These are phyloP conservation scores for Drosophila repletoides DNA, from an alignment of 1,140 invertebrate genomes.

Conservation along the genomic window DNA sequence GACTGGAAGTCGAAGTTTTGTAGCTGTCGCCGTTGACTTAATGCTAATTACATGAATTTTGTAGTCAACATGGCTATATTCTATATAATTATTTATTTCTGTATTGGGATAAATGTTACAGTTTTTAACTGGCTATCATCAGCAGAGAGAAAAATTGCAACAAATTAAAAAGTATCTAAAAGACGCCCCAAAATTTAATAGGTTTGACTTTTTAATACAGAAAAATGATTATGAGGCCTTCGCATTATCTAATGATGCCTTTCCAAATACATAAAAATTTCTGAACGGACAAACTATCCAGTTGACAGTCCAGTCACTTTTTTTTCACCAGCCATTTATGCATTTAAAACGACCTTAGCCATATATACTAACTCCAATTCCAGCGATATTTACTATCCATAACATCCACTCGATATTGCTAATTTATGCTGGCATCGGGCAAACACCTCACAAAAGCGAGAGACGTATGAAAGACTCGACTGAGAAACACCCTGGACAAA, in stretches of 20 bases:
- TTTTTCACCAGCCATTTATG: neutral
- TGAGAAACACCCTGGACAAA: neutral
- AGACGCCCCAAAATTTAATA: too few relatives aligned
- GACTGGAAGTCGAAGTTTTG: conserved; percentile 63
- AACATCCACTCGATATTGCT: conserved; percentile 51
- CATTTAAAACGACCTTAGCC: conserved; percentile 10
- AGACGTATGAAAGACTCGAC: neutral
- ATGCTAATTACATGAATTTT: conserved; percentile 36
- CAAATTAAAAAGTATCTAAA: too few relatives aligned
- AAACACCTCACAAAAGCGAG: conserved; percentile 6
- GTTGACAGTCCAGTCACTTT: conserved; percentile 16
- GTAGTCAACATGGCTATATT: conserved; percentile 6
- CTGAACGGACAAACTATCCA: neutral
- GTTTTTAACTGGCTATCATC: too few relatives aligned
- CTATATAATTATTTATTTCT: conserved; percentile 15
- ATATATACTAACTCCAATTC: neutral
- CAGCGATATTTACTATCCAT: conserved; percentile 33
- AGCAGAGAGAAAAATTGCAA: too few relatives aligned
- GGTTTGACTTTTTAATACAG: too few relatives aligned
- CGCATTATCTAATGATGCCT: too few relatives aligned
- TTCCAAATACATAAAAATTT: conserved; percentile 7
- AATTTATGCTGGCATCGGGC: conserved; percentile 62
- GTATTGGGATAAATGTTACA: too few relatives aligned
- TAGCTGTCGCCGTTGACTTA: conserved; percentile 52
- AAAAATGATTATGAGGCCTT: too few relatives aligned